Percentiles rank a stretch among this genome's conserved stretches.
Conservation (phyloP, 2,113 vertebrate genomes). For the Aegithalos caudatus region DNA sequence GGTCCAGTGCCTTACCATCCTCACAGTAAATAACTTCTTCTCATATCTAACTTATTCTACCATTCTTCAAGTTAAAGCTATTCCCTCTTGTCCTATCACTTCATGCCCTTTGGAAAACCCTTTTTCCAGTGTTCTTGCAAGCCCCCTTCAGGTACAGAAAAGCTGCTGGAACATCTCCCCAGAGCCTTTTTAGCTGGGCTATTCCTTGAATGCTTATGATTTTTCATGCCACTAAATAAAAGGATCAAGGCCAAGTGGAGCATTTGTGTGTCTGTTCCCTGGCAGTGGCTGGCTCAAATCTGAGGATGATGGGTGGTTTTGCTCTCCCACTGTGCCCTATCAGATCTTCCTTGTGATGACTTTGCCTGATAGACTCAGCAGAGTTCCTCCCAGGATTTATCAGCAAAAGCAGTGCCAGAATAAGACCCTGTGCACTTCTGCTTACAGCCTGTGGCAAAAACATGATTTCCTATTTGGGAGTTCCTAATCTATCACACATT, state of each 20-base stretch:
- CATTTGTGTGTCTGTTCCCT: background rate
- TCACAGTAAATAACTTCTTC: background rate
- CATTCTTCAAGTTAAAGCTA: background rate
- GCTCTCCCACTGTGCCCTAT: background rate
- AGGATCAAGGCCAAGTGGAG: background rate
- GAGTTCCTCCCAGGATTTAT: background rate
- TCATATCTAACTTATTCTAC: background rate
- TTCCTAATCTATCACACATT: constrained; percentile 40
- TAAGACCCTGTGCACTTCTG: background rate
- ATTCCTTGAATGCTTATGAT: background rate
- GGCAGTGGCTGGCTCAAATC: background rate
- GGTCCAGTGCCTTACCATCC: background rate
- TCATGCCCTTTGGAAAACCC: background rate
- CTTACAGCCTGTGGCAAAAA: background rate
- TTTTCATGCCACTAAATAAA: background rate
- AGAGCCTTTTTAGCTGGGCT: background rate
- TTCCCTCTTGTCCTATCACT: background rate
- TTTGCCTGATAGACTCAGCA: background rate
- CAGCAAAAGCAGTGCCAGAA: background rate
- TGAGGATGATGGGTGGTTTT: background rate
- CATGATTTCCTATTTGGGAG: constrained; percentile 44
- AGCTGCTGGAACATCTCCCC: background rate
- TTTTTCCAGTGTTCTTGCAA: background rate
- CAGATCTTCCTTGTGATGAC: background rate
- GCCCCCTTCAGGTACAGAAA: background rate